Evolutionary conservation across 1,140 invertebrate genomes (phyloP).

Genomic region (Hycleus cichorii): DNA sequence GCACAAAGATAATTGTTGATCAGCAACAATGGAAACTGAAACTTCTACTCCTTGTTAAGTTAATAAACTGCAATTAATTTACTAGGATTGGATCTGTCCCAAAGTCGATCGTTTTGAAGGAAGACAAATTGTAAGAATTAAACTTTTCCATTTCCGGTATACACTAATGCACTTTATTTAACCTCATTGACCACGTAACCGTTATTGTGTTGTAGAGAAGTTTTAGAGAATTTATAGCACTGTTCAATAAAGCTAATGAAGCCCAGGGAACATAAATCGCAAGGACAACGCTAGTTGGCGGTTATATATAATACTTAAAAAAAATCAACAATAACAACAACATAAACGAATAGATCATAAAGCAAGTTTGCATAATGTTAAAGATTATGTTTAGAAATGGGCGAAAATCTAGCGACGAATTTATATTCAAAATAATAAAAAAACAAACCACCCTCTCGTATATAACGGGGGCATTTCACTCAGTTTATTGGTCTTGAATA

Average conservation of each 20-base stretch:
- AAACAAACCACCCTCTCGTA: conserved; percentile 9
- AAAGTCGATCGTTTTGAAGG: conserved; percentile 21
- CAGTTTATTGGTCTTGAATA: conserved; percentile 9
- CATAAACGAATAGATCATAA: conserved; percentile 20
- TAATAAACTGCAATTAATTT: conserved; percentile 23
- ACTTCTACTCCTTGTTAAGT: not conserved
- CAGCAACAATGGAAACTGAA: too few species aligned
- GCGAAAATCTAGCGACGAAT: too few species aligned
- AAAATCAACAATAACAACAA: conserved; percentile 22
- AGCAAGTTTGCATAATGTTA: conserved; percentile 18
- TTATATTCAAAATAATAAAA: conserved; percentile 1
- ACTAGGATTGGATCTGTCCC: conserved; percentile 18
- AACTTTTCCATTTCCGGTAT: conserved; percentile 36
- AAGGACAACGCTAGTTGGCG: conserved; percentile 11
- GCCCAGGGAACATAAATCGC: conserved; percentile 29
- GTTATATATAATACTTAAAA: not conserved
- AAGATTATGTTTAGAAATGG: conserved; percentile 13
- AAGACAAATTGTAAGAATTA: conserved; percentile 36
- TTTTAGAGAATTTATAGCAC: conserved; percentile 33
- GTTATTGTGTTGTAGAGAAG: conserved; percentile 33
- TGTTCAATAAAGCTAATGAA: conserved; percentile 40
- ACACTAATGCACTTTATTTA: conserved; percentile 36
- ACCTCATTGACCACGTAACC: conserved; percentile 37
- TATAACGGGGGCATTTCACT: conserved; percentile 1
- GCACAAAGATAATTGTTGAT: too few species aligned